Percentiles rank a stretch among this genome's conserved stretches.
These are phyloP conservation scores for Cheilosia variabilis DNA, from an alignment of 2,888 invertebrate genomes.

Conservation along the genomic window DNA sequence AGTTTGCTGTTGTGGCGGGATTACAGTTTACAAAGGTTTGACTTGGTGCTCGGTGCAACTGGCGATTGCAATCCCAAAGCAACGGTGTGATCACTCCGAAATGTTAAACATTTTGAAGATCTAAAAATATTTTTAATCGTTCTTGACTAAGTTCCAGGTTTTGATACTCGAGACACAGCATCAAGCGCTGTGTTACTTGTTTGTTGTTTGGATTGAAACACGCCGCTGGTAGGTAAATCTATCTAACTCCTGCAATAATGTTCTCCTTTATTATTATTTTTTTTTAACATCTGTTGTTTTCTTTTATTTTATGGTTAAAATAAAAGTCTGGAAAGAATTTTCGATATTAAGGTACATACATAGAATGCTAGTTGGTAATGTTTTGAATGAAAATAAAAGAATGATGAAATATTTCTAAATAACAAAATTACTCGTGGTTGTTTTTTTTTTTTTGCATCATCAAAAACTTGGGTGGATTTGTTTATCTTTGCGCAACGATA, in stretches of 20 bases:
- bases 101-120: conserved; percentile 28
- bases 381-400: conserved; percentile 32
- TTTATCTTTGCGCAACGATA: neutral
- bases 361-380: conserved; percentile 56
- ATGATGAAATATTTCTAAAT: conserved; percentile 38
- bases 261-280: conserved; percentile 13
- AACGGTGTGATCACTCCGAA: conserved; percentile 16
- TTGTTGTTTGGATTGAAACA: conserved; percentile 63
- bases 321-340: conserved; percentile 68
- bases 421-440: neutral
- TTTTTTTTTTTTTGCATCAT: neutral
- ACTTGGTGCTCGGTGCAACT: neutral
- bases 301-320: conserved; percentile 44
- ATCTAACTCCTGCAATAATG: conserved; percentile 68
- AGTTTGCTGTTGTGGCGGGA: conserved; percentile 45
- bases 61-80: conserved; percentile 30
- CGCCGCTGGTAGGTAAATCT: conserved; percentile 70
- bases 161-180: conserved; percentile 55
- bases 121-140: conserved; percentile 62
- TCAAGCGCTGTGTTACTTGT: conserved; percentile 67
- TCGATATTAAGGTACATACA: conserved; percentile 60
- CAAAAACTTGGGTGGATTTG: neutral
- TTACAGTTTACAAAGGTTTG: neutral
- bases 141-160: conserved; percentile 74
- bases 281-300: conserved; percentile 39